Conservation (phyloP, 2,113 vertebrate genomes). For the Mionectes macconnelli region DNA sequence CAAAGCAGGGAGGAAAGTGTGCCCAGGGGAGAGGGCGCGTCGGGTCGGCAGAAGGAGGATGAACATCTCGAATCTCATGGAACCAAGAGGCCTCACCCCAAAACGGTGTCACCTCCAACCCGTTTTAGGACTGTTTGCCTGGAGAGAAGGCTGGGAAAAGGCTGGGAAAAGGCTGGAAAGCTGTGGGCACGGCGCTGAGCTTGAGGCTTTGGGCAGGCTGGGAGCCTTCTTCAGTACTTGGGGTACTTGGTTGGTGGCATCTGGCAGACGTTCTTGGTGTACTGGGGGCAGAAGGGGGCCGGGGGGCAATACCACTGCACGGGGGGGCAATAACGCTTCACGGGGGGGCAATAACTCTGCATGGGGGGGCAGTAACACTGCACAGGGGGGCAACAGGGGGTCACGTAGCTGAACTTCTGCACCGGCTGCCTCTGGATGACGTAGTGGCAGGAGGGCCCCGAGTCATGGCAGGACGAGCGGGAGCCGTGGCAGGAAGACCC, state of each 20-base stretch:
- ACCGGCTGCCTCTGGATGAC: constrained; percentile 1
- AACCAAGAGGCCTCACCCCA: not conserved
- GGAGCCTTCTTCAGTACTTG: not conserved
- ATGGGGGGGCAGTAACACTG: not conserved
- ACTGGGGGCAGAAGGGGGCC: not conserved
- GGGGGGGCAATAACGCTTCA: not conserved
- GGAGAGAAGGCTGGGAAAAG: not conserved
- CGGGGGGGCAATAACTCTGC: rapidly evolving
- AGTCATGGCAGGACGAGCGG: not conserved
- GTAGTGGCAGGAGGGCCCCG: not conserved
- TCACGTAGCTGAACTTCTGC: not conserved
- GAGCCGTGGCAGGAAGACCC: not conserved
- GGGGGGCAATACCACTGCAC: not conserved
- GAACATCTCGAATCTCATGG: not conserved
- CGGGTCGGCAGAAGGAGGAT: rapidly evolving
- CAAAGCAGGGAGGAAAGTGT: not conserved
- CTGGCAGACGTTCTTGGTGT: constrained; percentile 14
- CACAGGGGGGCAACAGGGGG: rapidly evolving
- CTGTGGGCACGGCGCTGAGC: rapidly evolving
- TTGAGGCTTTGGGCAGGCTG: rapidly evolving
- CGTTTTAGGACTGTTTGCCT: rapidly evolving
- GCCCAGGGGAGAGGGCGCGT: rapidly evolving
- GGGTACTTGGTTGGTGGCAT: rapidly evolving
- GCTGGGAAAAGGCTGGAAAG: not conserved
- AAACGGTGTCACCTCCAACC: rapidly evolving